Percentiles rank a stretch among this genome's conserved stretches.
Conservation (phyloP, 2,888 invertebrate species). For the Erebia epiphron region DNA sequence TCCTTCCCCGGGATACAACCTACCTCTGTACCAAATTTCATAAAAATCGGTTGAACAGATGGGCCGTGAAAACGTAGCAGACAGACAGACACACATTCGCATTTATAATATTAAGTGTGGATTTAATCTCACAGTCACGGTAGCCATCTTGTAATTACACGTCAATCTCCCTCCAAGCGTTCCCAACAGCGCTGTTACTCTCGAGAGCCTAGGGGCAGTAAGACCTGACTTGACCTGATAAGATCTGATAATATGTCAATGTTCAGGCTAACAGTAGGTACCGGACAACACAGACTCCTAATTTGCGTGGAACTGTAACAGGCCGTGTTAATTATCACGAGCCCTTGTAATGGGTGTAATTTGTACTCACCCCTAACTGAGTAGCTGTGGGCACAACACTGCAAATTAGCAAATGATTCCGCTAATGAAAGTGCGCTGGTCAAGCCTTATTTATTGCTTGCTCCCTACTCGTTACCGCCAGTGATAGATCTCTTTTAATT, state of each 20-base stretch:
- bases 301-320: slow-evolving; percentile 44
- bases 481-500: neutral
- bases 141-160: neutral
- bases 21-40: no score
- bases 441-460: slow-evolving; percentile 23
- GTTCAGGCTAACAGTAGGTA: neutral
- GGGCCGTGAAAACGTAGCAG: no score
- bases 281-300: slow-evolving; percentile 27
- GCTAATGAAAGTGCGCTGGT: slow-evolving; percentile 66
- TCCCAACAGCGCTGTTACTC: no score
- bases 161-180: no score
- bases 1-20: no score
- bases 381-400: slow-evolving; percentile 59
- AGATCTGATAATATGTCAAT: no score
- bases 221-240: no score
- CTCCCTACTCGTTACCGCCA: neutral
- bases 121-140: no score
- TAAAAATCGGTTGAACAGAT: no score
- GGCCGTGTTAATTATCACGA: slow-evolving; percentile 64
- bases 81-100: no score
- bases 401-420: slow-evolving; percentile 76
- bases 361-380: slow-evolving; percentile 55
- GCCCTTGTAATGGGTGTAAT: slow-evolving; percentile 56
- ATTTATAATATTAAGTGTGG: no score
- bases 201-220: no score